A percentile compares a stretch with the other conserved stretches of the same genome.
Conservation (phyloP, 1,140 invertebrate genomes). For the Helicorthomorpha holstii region DNA sequence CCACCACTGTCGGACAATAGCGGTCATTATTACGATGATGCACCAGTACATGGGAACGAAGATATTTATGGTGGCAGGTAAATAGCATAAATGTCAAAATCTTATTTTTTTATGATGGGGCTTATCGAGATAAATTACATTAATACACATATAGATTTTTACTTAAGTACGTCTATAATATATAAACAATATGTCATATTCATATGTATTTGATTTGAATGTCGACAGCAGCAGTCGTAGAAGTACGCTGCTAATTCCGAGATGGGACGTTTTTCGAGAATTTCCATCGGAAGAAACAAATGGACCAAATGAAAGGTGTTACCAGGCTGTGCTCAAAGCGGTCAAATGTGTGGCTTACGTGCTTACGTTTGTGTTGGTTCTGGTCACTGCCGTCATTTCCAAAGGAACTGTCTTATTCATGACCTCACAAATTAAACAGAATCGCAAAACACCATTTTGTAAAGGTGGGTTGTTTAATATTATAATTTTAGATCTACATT, state of each 20-base stretch:
- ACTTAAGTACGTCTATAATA: too few species aligned
- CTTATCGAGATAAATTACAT: too few species aligned
- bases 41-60: too few species aligned
- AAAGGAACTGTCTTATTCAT: slow-evolving; percentile 77
- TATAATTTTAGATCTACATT: too few species aligned
- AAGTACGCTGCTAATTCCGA: slow-evolving; percentile 72
- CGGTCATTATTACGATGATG: too few species aligned
- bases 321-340: slow-evolving; percentile 66
- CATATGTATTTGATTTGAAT: too few species aligned
- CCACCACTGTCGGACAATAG: too few species aligned
- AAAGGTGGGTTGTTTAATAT: background rate
- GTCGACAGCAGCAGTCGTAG: slow-evolving; percentile 65
- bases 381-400: slow-evolving; percentile 60
- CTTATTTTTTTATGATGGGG: too few species aligned
- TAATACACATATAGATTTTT: too few species aligned
- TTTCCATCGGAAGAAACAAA: slow-evolving; percentile 71
- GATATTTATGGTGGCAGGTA: too few species aligned
- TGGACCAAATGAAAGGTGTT: slow-evolving; percentile 63
- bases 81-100: too few species aligned
- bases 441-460: slow-evolving; percentile 42
- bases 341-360: slow-evolving; percentile 71
- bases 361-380: slow-evolving; percentile 64
- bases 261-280: slow-evolving; percentile 87
- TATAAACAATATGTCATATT: too few species aligned
- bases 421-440: slow-evolving; percentile 58